Evolutionary conservation across 2,797 vertebrate genomes (phyloP).

Genomic region (Bovichtus diacanthus): DNA sequence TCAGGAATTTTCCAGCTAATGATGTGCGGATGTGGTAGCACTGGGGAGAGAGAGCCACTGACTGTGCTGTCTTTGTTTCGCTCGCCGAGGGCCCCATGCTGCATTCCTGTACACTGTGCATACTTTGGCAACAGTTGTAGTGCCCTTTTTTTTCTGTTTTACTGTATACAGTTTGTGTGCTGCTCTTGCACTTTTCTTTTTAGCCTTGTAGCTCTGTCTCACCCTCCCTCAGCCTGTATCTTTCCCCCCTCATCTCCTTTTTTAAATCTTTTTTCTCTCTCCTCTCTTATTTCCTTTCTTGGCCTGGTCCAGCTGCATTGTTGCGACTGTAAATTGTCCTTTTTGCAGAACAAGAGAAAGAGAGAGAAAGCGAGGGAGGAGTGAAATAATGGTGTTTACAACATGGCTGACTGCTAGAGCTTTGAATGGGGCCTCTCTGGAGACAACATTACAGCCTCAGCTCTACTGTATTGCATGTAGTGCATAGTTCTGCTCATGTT

Average conservation of each 20-base stretch:
- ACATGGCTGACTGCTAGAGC: constrained; percentile 75
- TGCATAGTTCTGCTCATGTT: constrained; percentile 64
- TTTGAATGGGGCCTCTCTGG: constrained; percentile 67
- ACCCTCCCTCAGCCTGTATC: constrained; percentile 9
- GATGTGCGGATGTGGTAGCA: constrained; percentile 99
- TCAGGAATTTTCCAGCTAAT: constrained; percentile 99
- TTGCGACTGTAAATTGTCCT: constrained; percentile 78
- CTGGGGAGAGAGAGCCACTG: constrained; percentile 95
- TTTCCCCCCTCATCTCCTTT: constrained; percentile 8
- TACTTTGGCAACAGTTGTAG: constrained; percentile 96
- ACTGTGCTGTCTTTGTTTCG: constrained; percentile 99
- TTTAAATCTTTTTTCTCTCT: constrained; percentile 53
- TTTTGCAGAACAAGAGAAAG: constrained; percentile 68
- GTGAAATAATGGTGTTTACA: constrained; percentile 83
- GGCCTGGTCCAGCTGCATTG: constrained; percentile 55
- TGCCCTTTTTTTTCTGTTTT: constrained; percentile 81
- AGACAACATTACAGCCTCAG: constrained; percentile 74
- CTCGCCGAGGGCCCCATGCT: constrained; percentile 94
- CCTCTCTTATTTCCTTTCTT: constrained; percentile 71
- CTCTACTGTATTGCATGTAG: constrained; percentile 41
- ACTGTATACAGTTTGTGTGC: constrained; percentile 93
- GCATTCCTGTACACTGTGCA: constrained; percentile 98
- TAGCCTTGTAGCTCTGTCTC: constrained; percentile 49
- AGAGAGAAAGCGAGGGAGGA: constrained; percentile 64
- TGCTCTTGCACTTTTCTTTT: constrained; percentile 79